Percentiles rank a stretch among this genome's conserved stretches.
These are phyloP conservation scores for Morone saxatilis DNA, from an alignment of 2,113 vertebrate species.

Conservation along the genomic window DNA sequence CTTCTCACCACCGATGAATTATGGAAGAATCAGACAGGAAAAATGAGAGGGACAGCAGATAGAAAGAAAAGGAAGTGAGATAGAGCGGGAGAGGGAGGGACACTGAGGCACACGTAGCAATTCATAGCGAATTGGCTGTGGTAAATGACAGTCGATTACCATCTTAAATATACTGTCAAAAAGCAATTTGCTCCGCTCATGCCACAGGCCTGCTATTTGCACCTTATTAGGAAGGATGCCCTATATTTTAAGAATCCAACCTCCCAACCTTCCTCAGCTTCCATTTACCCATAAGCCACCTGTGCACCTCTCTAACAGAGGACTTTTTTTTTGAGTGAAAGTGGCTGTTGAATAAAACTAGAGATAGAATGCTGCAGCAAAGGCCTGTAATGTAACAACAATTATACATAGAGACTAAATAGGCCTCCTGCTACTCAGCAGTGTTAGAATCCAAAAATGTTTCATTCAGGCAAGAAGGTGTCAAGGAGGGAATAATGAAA, in stretches of 20 bases:
- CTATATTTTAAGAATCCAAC: conserved; percentile 69
- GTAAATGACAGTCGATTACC: conserved; percentile 83
- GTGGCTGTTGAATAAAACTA: neutral
- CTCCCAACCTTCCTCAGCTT: conserved; percentile 47
- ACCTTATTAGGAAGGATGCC: conserved; percentile 71
- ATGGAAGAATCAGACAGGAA: conserved; percentile 32
- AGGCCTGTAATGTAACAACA: neutral
- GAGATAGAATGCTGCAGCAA: neutral
- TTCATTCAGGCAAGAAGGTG: conserved; percentile 14
- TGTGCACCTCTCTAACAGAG: conserved; percentile 9
- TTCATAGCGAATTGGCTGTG: conserved; percentile 73
- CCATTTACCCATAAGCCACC: conserved; percentile 52
- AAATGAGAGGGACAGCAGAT: conserved; percentile 51
- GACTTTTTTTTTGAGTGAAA: conserved; percentile 12
- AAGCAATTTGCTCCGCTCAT: conserved; percentile 74
- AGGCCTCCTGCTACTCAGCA: neutral
- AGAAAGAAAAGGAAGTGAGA: conserved; percentile 47
- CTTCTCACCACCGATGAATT: conserved; percentile 47
- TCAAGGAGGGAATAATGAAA: conserved; percentile 20
- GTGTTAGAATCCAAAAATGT: neutral
- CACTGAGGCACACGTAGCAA: conserved; percentile 56
- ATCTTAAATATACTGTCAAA: conserved; percentile 84
- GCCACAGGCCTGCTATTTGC: conserved; percentile 74
- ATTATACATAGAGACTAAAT: conserved; percentile 10
- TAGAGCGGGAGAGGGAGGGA: conserved; percentile 42